Evolutionary conservation across 1,140 invertebrate species (phyloP).

Genomic region (Drosophila ohnishii): DNA sequence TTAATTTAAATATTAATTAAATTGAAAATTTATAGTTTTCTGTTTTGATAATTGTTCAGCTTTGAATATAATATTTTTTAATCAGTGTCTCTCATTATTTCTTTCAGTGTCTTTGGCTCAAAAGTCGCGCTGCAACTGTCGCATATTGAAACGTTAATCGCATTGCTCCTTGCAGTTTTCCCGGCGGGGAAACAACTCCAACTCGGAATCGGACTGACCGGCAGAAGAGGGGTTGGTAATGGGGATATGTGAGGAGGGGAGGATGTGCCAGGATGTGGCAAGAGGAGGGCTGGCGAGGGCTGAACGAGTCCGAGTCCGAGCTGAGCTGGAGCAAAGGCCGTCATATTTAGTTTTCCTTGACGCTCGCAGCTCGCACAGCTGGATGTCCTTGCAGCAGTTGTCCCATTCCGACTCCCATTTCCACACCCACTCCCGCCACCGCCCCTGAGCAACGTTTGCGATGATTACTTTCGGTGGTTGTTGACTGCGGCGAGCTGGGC

Average conservation of each 20-base stretch:
- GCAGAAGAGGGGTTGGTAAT: conserved; percentile 2
- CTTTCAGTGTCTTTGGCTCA: conserved; percentile 2
- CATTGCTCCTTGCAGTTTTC: conserved; percentile 56
- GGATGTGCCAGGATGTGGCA: not conserved
- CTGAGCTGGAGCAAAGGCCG: conserved; percentile 57
- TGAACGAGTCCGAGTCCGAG: not conserved
- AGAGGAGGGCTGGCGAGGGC: conserved; percentile 1
- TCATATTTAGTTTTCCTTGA: conserved; percentile 69
- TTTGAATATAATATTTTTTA: no score
- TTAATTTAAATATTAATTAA: no score
- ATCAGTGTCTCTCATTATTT: not conserved
- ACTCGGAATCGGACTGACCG: conserved; percentile 8
- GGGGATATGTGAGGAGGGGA: not conserved
- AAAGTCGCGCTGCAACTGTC: conserved; percentile 59
- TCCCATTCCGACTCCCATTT: not conserved
- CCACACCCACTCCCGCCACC: not conserved
- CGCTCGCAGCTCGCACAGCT: conserved; percentile 59
- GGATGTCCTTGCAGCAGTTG: conserved; percentile 47
- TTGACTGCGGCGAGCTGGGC: conserved; percentile 46
- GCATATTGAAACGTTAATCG: conserved; percentile 78
- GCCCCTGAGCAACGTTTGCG: conserved; percentile 59
- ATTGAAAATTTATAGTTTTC: no score
- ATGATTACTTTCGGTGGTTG: conserved; percentile 77
- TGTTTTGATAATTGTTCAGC: no score
- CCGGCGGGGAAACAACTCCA: conserved; percentile 39